Conservation (phyloP, 1,140 invertebrate species). For the Brachionus manjavacas region DNA sequence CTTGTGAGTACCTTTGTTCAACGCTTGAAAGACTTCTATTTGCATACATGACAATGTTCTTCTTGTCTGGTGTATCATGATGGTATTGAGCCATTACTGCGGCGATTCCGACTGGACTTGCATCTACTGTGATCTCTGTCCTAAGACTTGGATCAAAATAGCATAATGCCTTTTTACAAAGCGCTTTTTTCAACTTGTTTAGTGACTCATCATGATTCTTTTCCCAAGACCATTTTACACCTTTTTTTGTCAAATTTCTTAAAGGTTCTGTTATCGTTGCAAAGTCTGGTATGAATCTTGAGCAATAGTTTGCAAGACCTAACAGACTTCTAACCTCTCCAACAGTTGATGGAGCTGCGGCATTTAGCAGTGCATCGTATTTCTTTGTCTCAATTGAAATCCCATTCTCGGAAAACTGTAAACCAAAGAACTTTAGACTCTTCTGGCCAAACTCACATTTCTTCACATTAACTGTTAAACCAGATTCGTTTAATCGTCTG, state of each 20-base stretch:
- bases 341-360: not conserved
- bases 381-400: not conserved
- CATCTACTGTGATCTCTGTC: constrained; percentile 36
- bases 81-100: constrained; percentile 56
- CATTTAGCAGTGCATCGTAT: not conserved
- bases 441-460: not conserved
- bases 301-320: constrained; percentile 51
- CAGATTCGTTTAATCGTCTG: not conserved
- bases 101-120: constrained; percentile 54
- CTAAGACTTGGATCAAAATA: not conserved
- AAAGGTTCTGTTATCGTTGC: too few relatives aligned
- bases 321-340: constrained; percentile 44
- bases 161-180: not conserved
- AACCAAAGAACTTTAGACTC: not conserved
- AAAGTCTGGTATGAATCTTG: too few relatives aligned
- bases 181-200: not conserved
- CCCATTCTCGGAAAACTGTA: not conserved
- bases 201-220: not conserved
- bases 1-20: constrained; percentile 47
- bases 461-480: not conserved
- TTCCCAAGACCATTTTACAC: too few relatives aligned
- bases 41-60: constrained; percentile 48
- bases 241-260: constrained; percentile 43
- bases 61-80: not conserved
- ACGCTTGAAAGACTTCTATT: constrained; percentile 43